phyloP scores from a whole-genome alignment of 1,140 invertebrate species.

The Aphelinus certus region DNA sequence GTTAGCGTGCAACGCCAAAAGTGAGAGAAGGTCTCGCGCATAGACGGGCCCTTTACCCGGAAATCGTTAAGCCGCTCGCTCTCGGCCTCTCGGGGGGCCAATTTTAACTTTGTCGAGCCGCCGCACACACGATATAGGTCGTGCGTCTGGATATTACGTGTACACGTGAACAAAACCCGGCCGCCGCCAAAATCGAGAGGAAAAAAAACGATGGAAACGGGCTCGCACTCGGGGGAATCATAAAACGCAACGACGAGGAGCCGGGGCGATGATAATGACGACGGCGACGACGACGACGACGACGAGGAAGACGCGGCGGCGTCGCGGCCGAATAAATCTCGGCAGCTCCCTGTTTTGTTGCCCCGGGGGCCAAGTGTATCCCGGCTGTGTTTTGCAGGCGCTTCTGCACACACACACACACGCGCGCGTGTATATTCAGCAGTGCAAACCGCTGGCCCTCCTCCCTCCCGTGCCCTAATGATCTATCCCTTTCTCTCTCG shows the following conservation, averaged over 20 bases:
- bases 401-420: background rate
- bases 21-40: slow-evolving; percentile 24
- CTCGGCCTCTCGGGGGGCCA: slow-evolving; percentile 2
- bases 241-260: slow-evolving; percentile 42
- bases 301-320: slow-evolving; percentile 40
- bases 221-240: slow-evolving; percentile 18
- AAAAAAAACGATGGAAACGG: slow-evolving; percentile 21
- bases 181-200: background rate
- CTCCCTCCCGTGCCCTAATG: slow-evolving; percentile 16
- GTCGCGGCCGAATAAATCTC: slow-evolving; percentile 63
- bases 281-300: slow-evolving; percentile 45
- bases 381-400: background rate
- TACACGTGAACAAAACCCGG: slow-evolving; percentile 1
- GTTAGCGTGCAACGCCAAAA: too few relatives aligned
- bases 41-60: slow-evolving; percentile 46
- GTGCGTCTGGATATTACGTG: background rate
- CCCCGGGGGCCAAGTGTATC: slow-evolving; percentile 39
- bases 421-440: background rate
- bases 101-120: slow-evolving; percentile 44
- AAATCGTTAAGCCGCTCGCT: slow-evolving; percentile 49
- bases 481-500: slow-evolving; percentile 44
- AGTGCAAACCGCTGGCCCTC: background rate
- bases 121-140: slow-evolving; percentile 21
- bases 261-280: slow-evolving; percentile 41
- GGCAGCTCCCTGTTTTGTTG: slow-evolving; percentile 64